phyloP scores from a whole-genome alignment of 1,140 invertebrate species.

The Drosophila paulistorum region DNA sequence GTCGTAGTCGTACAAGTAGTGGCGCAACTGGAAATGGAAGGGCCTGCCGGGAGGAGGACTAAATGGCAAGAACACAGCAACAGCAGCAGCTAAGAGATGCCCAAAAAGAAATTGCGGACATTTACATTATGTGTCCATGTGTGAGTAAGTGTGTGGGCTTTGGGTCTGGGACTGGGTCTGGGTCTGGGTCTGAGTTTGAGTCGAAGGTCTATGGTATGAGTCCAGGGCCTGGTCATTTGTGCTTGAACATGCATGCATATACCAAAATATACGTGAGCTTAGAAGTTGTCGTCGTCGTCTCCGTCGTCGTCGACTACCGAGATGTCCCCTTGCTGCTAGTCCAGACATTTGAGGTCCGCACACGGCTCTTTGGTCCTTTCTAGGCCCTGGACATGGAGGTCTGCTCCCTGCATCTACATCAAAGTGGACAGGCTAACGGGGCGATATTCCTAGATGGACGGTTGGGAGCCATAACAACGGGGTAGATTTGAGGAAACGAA shows the following conservation, averaged over 20 bases:
- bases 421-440: constrained; percentile 74
- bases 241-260: constrained; percentile 51
- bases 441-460: constrained; percentile 59
- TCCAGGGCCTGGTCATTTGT: constrained; percentile 54
- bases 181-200: neutral
- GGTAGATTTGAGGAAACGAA: constrained; percentile 75
- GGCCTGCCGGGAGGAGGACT: constrained; percentile 35
- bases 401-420: constrained; percentile 61
- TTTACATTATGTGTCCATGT: constrained; percentile 81
- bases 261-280: constrained; percentile 70
- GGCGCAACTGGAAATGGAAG: constrained; percentile 31
- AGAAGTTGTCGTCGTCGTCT: constrained; percentile 62
- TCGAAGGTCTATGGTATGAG: constrained; percentile 15
- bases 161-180: neutral
- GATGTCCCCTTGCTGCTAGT: constrained; percentile 75
- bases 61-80: constrained; percentile 75
- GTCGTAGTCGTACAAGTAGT: constrained; percentile 51
- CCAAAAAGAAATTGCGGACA: constrained; percentile 83
- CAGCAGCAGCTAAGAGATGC: constrained; percentile 77
- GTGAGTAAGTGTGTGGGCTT: constrained; percentile 52
- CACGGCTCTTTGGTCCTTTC: constrained; percentile 27
- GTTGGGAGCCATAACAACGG: constrained; percentile 72
- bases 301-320: constrained; percentile 63
- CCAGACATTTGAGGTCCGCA: constrained; percentile 55
- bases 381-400: constrained; percentile 58